These are phyloP conservation scores for Drosophila nigricruria DNA, from an alignment of 2,888 invertebrate genomes.

Conservation along the genomic window DNA sequence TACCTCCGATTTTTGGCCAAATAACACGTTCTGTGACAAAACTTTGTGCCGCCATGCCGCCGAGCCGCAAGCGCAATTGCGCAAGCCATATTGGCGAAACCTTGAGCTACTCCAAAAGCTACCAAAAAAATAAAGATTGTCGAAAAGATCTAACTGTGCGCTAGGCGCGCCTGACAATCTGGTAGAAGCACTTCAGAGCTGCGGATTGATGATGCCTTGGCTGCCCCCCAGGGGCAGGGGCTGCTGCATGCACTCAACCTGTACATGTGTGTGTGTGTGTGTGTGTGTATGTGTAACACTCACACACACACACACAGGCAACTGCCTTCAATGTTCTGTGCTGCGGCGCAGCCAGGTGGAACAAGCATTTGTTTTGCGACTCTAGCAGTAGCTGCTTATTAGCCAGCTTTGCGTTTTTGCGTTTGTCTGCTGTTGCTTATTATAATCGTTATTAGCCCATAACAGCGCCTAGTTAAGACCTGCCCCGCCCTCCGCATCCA, in stretches of 20 bases:
- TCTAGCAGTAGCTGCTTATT: slow-evolving; percentile 47
- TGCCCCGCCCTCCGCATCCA: neutral
- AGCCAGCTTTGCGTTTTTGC: slow-evolving; percentile 38
- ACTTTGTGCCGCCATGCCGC: slow-evolving; percentile 17
- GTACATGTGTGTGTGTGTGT: neutral
- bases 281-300: neutral
- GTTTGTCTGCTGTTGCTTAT: slow-evolving; percentile 41
- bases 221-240: slow-evolving; percentile 22
- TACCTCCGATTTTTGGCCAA: slow-evolving; percentile 65
- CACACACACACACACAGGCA: slow-evolving; percentile 11
- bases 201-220: slow-evolving; percentile 32
- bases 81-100: slow-evolving; percentile 68
- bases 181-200: slow-evolving; percentile 12
- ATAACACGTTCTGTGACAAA: slow-evolving; percentile 64
- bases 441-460: slow-evolving; percentile 65
- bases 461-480: slow-evolving; percentile 41
- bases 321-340: slow-evolving; percentile 38
- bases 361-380: slow-evolving; percentile 54
- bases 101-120: slow-evolving; percentile 73
- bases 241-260: slow-evolving; percentile 20
- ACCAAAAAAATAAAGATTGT: slow-evolving; percentile 33
- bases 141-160: slow-evolving; percentile 31
- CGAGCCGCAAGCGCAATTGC: slow-evolving; percentile 56
- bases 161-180: slow-evolving; percentile 44
- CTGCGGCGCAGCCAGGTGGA: slow-evolving; percentile 62